Evolutionary conservation across 2,797 vertebrate species (phyloP), one percentile per base, ranked within the genome.

Genomic region (Knipowitschia caucasica): DNA sequence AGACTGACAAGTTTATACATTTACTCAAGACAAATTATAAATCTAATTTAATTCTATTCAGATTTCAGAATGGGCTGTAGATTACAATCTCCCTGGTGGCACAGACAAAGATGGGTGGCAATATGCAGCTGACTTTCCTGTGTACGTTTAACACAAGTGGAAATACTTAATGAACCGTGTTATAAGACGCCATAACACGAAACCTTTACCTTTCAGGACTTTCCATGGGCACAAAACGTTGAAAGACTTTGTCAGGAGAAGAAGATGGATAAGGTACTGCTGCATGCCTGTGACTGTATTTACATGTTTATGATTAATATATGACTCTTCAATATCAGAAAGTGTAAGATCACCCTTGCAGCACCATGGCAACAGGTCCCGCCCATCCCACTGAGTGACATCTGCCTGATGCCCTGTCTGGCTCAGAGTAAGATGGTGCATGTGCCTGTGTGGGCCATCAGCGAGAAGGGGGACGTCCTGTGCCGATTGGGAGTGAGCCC

Each of bases 21-120:
- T 36, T 5, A 29, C 2, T 29, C 49, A 0, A 4, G 20, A 7
- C 8, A 9, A 5, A 14, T 15, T 14, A 39, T 4, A 4, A 10
- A 33, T 53, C 12, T 1, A 20, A 3, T 2, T 42, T 29, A 60
- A 59, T 21, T 49, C 6, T 33, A 11, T 21, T 64, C 70, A 99
- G 96, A 93, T 94, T 15, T 94, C 95, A 0, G 95, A 99, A 33
- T 99, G 97, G 96, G 84, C 83, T 0, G 82, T 98, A 26, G 96
- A 98, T 81, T 92, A 91, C 64, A 86, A 69, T 9, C 35, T 91
- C 5, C 83, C 89, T 0, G 94, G 94, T 0, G 96, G 96, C 51
- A 89, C 95, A 0, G 97, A 99, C 70, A 91, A 90, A 24, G 96
- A 99, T 25, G 97, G 96, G 47, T 99, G 97, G 97, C 97, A 99